Conservation (phyloP, 2,113 vertebrate genomes). For the Hippocampus guttulatus region DNA sequence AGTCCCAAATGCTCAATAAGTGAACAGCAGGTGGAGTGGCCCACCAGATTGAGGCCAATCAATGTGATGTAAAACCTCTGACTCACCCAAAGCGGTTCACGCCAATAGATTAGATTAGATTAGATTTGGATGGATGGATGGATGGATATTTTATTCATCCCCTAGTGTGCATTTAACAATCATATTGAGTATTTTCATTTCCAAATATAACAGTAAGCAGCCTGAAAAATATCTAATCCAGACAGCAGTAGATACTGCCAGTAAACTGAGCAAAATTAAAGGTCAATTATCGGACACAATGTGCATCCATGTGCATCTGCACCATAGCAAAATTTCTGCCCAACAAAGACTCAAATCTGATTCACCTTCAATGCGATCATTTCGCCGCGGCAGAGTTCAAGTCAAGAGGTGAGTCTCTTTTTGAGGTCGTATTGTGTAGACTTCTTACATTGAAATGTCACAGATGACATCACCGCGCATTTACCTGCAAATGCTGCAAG, state of each 20-base stretch:
- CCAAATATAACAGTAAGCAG: not conserved
- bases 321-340: not conserved
- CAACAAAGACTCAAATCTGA: not conserved
- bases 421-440: not conserved
- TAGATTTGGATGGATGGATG: not conserved
- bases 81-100: slow-evolving; percentile 23
- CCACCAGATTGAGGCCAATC: slow-evolving; percentile 24
- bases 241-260: not conserved
- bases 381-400: slow-evolving; percentile 2
- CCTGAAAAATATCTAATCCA: not conserved
- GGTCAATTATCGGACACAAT: not conserved
- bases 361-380: not conserved
- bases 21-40: not conserved
- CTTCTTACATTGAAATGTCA: slow-evolving; percentile 46
- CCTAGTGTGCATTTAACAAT: not conserved
- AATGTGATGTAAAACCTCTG: slow-evolving; percentile 25
- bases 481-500: slow-evolving; percentile 45
- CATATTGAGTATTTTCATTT: not conserved
- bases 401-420: slow-evolving; percentile 36
- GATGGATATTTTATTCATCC: too few species aligned
- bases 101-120: not conserved
- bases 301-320: not conserved
- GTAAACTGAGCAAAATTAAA: not conserved
- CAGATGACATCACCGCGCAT: slow-evolving; percentile 39
- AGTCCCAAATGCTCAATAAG: not conserved